Base-by-base conservation (phyloP, 1,140 invertebrate genomes). In the Calycopis cecrops region DNA sequence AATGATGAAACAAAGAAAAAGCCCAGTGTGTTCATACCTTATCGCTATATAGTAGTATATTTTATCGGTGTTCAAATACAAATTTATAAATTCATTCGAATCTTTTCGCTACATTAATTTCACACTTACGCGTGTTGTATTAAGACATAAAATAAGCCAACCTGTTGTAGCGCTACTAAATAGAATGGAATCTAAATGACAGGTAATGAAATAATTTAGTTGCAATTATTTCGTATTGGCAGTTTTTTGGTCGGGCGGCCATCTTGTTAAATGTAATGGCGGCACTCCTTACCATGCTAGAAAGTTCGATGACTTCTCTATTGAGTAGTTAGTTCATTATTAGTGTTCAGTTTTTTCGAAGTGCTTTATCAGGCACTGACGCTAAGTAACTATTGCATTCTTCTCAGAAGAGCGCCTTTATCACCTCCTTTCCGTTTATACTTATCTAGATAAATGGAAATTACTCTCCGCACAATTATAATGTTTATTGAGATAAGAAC, bases 131-230 rank as follows among this genome's bases (percentile, higher is more conserved):
- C 17, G 10, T 12, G 16, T 18, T 4, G 10, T 1, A 2, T 9
- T 51, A 51, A 51, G 49, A 51, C 37, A 35, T 51, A 51, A 37
- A 51, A 17, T 51, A 35, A 16, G 10, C n/a, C 37, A 35, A 17
- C 49, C 16, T 18, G 33, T 16, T 35, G 33, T 35, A 34, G 7
- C 17, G 16, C 17, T 34, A 44, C 38, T 11, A 34, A 54, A 35
- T 47, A 47, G 42, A 54, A 34, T 47, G 38, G 52, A 33, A 34
- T 47, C 28, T 54, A 47, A 54, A 40, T 42, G 71, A 65, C 65
- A 63, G 63, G 59, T 71, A 73, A 73, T 67, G 64, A 64, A 73
- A 73, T 63, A 71, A 73, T 73, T 73, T 69, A 69, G 61, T 55
- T 40, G 54, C 64, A 71, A 73, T 73, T 73, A 73, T 69, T 65